These are phyloP conservation scores for Andrena marginata DNA, from an alignment of 2,888 invertebrate genomes.

Conservation along the genomic window DNA sequence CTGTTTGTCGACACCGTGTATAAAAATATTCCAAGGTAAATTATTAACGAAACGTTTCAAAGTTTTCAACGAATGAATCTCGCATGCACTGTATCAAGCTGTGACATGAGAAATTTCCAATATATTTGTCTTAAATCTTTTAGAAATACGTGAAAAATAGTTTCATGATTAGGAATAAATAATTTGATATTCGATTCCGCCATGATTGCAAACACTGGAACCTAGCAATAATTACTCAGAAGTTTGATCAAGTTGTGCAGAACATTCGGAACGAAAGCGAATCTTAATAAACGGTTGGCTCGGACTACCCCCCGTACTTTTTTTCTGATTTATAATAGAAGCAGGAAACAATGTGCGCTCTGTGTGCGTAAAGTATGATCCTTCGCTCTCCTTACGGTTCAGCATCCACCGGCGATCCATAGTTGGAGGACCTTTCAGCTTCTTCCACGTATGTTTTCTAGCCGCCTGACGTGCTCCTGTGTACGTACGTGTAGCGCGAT, in stretches of 20 bases:
- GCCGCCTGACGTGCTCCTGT: background rate
- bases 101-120: too few relatives aligned
- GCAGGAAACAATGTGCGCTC: conserved; percentile 72
- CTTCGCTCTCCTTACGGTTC: conserved; percentile 74
- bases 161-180: background rate
- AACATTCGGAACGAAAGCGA: conserved; percentile 36
- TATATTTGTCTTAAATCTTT: too few relatives aligned
- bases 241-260: conserved; percentile 54
- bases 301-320: conserved; percentile 17
- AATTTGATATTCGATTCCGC: conserved; percentile 13
- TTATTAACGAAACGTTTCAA: too few relatives aligned
- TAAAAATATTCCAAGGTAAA: too few relatives aligned
- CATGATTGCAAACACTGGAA: conserved; percentile 17
- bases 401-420: conserved; percentile 50
- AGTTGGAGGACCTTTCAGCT: conserved; percentile 16
- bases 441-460: conserved; percentile 8
- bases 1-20: too few relatives aligned
- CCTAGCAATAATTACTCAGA: conserved; percentile 33
- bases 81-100: too few relatives aligned
- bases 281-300: conserved; percentile 62
- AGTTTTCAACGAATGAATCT: too few relatives aligned
- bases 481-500: background rate
- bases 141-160: too few relatives aligned
- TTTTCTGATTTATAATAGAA: conserved; percentile 47
- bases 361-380: conserved; percentile 70